These are phyloP conservation scores for Eulemur rufifrons DNA, from an alignment of 2,113 vertebrate genomes.

Conservation along the genomic window DNA sequence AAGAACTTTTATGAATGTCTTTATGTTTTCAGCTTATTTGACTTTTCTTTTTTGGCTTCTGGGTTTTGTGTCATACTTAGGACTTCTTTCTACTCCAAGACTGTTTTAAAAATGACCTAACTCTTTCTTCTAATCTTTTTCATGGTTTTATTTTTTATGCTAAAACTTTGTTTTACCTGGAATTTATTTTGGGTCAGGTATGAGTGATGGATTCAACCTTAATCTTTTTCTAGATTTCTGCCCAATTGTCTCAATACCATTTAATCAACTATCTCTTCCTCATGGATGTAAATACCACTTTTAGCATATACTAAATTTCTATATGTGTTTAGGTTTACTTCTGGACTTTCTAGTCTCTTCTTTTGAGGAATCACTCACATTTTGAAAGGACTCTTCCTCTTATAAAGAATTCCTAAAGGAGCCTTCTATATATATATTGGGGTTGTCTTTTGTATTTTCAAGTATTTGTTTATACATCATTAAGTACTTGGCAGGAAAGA, in stretches of 20 bases:
- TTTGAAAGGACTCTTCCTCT: not conserved
- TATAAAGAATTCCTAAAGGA: slow-evolving; percentile 1
- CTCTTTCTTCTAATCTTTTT: not conserved
- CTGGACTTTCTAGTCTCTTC: not conserved
- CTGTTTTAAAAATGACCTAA: not conserved
- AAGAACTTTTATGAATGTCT: slow-evolving; percentile 4
- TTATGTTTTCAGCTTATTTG: not conserved
- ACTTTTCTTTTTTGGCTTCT: slow-evolving; percentile 20
- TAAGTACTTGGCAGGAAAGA: slow-evolving; percentile 40
- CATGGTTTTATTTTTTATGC: not conserved
- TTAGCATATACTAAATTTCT: not conserved
- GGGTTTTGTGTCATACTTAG: not conserved
- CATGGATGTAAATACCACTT: not conserved
- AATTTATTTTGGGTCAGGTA: slow-evolving; percentile 30
- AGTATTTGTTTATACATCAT: slow-evolving; percentile 39
- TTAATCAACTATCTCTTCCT: not conserved
- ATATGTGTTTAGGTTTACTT: not conserved
- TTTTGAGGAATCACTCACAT: not conserved
- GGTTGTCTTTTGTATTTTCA: not conserved
- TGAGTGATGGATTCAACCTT: not conserved
- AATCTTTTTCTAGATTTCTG: not conserved
- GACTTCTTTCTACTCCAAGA: not conserved
- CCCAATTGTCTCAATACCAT: not conserved
- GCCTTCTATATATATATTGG: not conserved
- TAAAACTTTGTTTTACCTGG: not conserved